A percentile compares a stretch with the other conserved stretches of the same genome.
Conservation (phyloP, 2,888 invertebrate genomes). For the Ochlodes sylvanus region DNA sequence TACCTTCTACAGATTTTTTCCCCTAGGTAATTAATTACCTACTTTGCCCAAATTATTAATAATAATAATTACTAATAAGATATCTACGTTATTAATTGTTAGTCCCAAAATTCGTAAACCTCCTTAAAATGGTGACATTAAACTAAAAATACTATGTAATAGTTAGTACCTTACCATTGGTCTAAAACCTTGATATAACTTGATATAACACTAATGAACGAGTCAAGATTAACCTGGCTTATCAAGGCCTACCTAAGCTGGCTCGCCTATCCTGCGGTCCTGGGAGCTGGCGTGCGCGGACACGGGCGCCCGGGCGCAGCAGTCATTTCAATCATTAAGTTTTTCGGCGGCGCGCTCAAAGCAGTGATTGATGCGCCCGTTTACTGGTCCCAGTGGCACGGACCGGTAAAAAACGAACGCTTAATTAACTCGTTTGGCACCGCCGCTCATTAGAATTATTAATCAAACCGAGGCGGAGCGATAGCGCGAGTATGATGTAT, state of each 20-base stretch:
- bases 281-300: neutral
- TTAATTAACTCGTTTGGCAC: conserved; percentile 85
- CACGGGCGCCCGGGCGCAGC: conserved; percentile 40
- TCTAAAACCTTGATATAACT: too few species aligned
- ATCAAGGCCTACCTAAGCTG: neutral
- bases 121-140: too few species aligned
- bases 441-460: conserved; percentile 84
- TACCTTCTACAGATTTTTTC: too few species aligned
- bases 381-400: conserved; percentile 80
- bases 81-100: too few species aligned
- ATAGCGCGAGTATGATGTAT: conserved; percentile 82
- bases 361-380: conserved; percentile 83
- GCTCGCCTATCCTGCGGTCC: neutral
- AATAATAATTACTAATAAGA: too few species aligned
- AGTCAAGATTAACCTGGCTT: neutral
- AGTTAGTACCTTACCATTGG: too few species aligned
- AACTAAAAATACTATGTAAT: too few species aligned
- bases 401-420: conserved; percentile 74
- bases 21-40: too few species aligned
- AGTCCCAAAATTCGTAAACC: too few species aligned
- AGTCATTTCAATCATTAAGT: conserved; percentile 82
- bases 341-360: conserved; percentile 79
- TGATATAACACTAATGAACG: too few species aligned
- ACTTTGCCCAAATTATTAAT: too few species aligned
- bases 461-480: conserved; percentile 82